Evolutionary conservation across 2,113 vertebrate species (phyloP).

Genomic region (Trinectes maculatus): DNA sequence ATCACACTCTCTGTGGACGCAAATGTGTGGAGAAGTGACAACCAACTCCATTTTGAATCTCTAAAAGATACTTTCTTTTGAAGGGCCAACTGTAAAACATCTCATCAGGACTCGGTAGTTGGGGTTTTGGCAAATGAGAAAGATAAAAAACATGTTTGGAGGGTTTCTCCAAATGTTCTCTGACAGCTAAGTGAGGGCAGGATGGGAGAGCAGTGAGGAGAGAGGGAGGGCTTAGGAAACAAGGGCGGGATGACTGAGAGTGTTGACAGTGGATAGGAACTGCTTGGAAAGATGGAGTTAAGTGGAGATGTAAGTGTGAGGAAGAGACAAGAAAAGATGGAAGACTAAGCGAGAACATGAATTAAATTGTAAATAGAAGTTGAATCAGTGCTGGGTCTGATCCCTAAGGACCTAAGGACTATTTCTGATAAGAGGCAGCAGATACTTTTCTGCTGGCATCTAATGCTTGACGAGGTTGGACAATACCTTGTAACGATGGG

Average conservation of each 20-base stretch:
- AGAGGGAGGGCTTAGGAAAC: constrained; percentile 11
- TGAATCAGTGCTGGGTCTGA: constrained; percentile 13
- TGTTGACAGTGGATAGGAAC: constrained; percentile 27
- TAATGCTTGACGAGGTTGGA: no score
- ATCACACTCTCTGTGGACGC: constrained; percentile 43
- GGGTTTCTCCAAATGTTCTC: constrained; percentile 45
- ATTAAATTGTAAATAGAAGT: constrained; percentile 38
- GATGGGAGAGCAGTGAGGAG: constrained; percentile 6
- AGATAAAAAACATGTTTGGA: constrained; percentile 52
- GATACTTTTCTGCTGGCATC: no score
- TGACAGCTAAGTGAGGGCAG: constrained; percentile 19
- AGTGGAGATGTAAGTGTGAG: constrained; percentile 25
- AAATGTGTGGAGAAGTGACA: constrained; percentile 45
- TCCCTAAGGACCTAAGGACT: no score
- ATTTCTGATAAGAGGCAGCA: no score
- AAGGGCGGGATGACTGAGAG: constrained; percentile 14
- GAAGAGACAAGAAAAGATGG: constrained; percentile 10
- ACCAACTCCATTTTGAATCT: constrained; percentile 36
- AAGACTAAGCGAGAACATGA: constrained; percentile 13
- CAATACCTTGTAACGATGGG: no score
- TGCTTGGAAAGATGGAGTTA: not conserved
- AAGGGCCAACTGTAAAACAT: constrained; percentile 47
- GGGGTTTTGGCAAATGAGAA: constrained; percentile 38
- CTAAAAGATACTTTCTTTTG: constrained; percentile 17
- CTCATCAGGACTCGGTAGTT: constrained; percentile 22